Evolutionary conservation across 2,888 invertebrate species (phyloP).

Genomic region (Cryptophagus acutangulus): DNA sequence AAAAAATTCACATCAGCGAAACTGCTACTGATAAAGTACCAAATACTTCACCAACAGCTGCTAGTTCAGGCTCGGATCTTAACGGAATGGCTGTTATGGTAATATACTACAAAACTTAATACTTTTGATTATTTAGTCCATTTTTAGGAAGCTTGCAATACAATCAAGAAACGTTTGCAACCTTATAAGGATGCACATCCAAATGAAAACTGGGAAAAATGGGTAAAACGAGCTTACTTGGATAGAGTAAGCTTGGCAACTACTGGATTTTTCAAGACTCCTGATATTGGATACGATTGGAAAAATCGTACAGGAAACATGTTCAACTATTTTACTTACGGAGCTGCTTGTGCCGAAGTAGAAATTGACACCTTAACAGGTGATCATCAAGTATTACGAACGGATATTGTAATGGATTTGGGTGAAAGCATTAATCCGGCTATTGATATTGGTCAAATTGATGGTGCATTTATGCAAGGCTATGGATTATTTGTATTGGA

Average conservation of each 20-base stretch:
- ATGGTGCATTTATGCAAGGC: conserved; percentile 92
- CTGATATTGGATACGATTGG: conserved; percentile 67
- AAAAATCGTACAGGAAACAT: conserved; percentile 65
- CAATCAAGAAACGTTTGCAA: conserved; percentile 65
- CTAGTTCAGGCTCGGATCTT: conserved; percentile 81
- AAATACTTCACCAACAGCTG: conserved; percentile 86
- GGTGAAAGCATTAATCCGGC: conserved; percentile 92
- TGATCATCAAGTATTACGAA: conserved; percentile 81
- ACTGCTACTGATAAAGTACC: conserved; percentile 88
- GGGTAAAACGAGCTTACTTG: conserved; percentile 73
- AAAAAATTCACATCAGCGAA: conserved; percentile 75
- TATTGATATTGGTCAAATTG: conserved; percentile 94
- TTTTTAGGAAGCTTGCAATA: conserved; percentile 65
- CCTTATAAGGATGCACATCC: conserved; percentile 73
- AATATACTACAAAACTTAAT: conserved; percentile 29
- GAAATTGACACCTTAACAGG: conserved; percentile 93
- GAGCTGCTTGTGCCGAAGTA: conserved; percentile 81
- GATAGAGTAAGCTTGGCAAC: conserved; percentile 75
- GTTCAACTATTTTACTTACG: conserved; percentile 83
- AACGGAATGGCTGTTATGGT: conserved; percentile 86
- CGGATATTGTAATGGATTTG: conserved; percentile 96
- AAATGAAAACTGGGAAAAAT: conserved; percentile 75
- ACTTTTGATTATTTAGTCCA: neutral
- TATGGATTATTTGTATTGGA: conserved; percentile 90
- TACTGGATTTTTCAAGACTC: conserved; percentile 76